Percentiles rank a stretch among this genome's conserved stretches.
These are phyloP conservation scores for Leptarthrus brevirostris DNA, from an alignment of 2,888 invertebrate genomes.

Conservation along the genomic window DNA sequence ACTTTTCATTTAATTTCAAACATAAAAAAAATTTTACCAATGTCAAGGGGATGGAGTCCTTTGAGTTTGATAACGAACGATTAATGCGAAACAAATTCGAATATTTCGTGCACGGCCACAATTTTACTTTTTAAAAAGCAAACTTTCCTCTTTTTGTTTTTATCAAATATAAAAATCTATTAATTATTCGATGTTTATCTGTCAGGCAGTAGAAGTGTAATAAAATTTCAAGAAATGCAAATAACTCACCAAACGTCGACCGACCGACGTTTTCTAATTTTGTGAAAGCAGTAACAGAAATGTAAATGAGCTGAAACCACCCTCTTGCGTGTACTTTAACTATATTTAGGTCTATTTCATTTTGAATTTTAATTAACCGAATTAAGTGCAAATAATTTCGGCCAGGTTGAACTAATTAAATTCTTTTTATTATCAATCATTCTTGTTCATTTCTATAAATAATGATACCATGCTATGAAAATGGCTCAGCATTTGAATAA, in stretches of 20 bases:
- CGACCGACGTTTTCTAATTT: conserved; percentile 30
- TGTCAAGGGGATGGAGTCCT: background rate
- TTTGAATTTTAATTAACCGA: conserved; percentile 53
- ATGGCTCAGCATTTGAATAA: background rate
- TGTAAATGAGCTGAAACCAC: conserved; percentile 19
- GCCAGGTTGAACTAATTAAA: conserved; percentile 9
- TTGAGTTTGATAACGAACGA: conserved; percentile 48
- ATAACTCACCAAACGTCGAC: conserved; percentile 9
- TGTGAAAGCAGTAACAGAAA: conserved; percentile 1
- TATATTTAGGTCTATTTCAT: conserved; percentile 48
- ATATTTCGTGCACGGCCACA: conserved; percentile 61
- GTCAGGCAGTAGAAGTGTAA: conserved; percentile 25
- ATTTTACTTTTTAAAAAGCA: conserved; percentile 58
- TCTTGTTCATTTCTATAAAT: background rate
- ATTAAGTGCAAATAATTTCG: conserved; percentile 24
- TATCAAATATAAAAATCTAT: conserved; percentile 48
- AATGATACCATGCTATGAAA: conserved; percentile 8
- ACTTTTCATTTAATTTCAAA: background rate
- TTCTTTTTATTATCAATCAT: conserved; percentile 34
- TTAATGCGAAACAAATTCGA: conserved; percentile 60
- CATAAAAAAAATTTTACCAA: background rate
- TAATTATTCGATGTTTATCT: conserved; percentile 42
- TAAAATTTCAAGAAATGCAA: conserved; percentile 39
- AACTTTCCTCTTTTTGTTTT: conserved; percentile 55
- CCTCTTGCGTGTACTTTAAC: conserved; percentile 49